Conservation (phyloP, 1,140 invertebrate genomes). For the Drosophila kohkoa region DNA sequence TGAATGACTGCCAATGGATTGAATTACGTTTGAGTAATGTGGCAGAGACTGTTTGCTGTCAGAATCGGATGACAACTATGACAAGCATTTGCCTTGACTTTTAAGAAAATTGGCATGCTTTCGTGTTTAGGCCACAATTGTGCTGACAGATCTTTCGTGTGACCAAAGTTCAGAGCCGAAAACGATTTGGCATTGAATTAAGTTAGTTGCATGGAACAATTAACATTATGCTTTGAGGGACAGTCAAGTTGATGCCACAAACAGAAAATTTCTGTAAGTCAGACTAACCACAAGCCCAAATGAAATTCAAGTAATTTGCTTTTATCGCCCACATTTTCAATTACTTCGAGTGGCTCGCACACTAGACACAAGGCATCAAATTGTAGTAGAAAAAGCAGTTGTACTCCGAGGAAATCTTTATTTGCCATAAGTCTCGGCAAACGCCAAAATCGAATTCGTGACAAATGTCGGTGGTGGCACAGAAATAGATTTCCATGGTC, state of each 20-base stretch:
- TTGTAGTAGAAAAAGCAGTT: background rate
- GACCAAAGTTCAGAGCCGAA: conserved; percentile 26
- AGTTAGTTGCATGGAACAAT: conserved; percentile 18
- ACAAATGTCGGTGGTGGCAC: conserved; percentile 39
- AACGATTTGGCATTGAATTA: conserved; percentile 9
- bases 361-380: background rate
- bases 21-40: background rate
- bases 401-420: conserved; percentile 1
- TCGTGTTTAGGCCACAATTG: conserved; percentile 5
- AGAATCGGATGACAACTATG: conserved; percentile 21
- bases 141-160: background rate
- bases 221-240: conserved; percentile 1
- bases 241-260: background rate
- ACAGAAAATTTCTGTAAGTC: background rate
- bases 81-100: conserved; percentile 8
- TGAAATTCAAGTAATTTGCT: conserved; percentile 46
- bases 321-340: conserved; percentile 67
- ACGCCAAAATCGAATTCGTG: conserved; percentile 21
- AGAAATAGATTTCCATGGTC: conserved; percentile 75
- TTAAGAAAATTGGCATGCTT: conserved; percentile 6
- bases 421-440: background rate
- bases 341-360: conserved; percentile 56
- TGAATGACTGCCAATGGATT: background rate
- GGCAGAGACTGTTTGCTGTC: background rate
- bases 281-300: conserved; percentile 5